Percentiles rank a stretch among this genome's conserved stretches.
phyloP scores from a whole-genome alignment of 2,888 invertebrate species.

The Aproaerema taeniolella region DNA sequence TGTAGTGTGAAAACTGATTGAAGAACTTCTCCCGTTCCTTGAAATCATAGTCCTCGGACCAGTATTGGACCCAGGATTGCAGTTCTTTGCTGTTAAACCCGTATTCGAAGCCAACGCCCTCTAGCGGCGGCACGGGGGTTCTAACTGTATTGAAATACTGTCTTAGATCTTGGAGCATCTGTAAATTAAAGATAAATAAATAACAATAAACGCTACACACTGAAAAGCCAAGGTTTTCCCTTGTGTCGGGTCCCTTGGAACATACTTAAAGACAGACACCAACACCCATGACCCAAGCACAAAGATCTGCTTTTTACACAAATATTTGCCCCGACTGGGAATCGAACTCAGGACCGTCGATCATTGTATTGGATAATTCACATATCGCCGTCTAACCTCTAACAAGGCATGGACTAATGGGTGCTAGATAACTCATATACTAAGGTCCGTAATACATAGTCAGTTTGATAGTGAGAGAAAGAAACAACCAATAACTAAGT shows the following conservation, averaged over 20 bases:
- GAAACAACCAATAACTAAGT: too few species aligned
- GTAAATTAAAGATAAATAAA: constrained; percentile 2
- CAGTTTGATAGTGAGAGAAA: too few species aligned
- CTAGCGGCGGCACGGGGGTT: constrained; percentile 65
- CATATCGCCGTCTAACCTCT: too few species aligned
- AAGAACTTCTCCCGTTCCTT: constrained; percentile 79
- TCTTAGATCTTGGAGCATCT: constrained; percentile 33
- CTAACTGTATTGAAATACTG: constrained; percentile 27
- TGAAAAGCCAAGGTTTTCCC: too few species aligned
- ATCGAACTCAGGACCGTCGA: too few species aligned
- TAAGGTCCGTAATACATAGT: too few species aligned
- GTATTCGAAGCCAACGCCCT: constrained; percentile 82
- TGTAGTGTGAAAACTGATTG: constrained; percentile 86
- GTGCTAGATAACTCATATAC: too few species aligned
- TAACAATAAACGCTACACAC: not conserved
- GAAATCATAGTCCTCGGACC: constrained; percentile 84
- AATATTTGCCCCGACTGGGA: not conserved
- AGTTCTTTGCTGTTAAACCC: constrained; percentile 87
- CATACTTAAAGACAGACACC: not conserved
- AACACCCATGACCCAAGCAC: not conserved
- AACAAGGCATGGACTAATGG: too few species aligned
- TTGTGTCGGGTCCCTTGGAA: too few species aligned
- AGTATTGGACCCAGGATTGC: constrained; percentile 64
- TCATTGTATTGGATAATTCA: too few species aligned
- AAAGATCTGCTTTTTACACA: not conserved